Percentiles rank a stretch among this genome's conserved stretches.
phyloP scores from a whole-genome alignment of 2,888 invertebrate genomes.

The Arge pagana region DNA sequence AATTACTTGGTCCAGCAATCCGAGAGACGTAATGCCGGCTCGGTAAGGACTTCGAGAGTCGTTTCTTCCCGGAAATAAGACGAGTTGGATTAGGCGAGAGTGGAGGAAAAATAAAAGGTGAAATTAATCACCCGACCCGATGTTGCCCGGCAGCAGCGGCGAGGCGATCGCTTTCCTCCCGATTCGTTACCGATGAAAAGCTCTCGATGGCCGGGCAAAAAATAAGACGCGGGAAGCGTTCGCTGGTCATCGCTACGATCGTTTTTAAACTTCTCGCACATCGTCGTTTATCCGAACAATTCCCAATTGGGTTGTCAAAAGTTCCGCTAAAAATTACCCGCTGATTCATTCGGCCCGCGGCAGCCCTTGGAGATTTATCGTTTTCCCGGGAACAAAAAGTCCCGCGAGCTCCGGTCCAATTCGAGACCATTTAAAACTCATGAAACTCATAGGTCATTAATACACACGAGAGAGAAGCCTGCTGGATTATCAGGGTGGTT shows the following conservation, averaged over 20 bases:
- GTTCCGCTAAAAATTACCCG: slow-evolving; percentile 50
- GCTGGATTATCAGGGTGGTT: slow-evolving; percentile 11
- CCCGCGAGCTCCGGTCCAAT: slow-evolving; percentile 1
- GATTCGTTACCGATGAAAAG: too few species aligned
- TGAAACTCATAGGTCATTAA: slow-evolving; percentile 40
- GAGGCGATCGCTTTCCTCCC: too few species aligned
- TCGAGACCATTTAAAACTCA: slow-evolving; percentile 39
- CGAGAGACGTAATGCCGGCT: too few species aligned
- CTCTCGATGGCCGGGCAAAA: too few species aligned
- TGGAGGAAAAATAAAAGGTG: too few species aligned
- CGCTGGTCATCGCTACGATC: neutral
- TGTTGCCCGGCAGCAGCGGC: too few species aligned
- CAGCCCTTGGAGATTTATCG: slow-evolving; percentile 40
- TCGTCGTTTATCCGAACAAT: slow-evolving; percentile 31
- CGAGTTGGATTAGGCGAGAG: too few species aligned
- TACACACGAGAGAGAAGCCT: too few species aligned
- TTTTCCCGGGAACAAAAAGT: slow-evolving; percentile 5
- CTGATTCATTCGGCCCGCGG: slow-evolving; percentile 44
- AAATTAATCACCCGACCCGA: too few species aligned
- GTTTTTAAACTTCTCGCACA: slow-evolving; percentile 1
- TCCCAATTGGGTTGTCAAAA: slow-evolving; percentile 55
- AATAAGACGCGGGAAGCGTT: neutral
- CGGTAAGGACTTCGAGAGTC: too few species aligned
- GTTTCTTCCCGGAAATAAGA: too few species aligned
- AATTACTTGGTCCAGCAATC: too few species aligned